Evolutionary conservation across 2,888 invertebrate genomes (phyloP), one percentile per base, ranked within the genome.

Genomic region (Limenitis camilla): DNA sequence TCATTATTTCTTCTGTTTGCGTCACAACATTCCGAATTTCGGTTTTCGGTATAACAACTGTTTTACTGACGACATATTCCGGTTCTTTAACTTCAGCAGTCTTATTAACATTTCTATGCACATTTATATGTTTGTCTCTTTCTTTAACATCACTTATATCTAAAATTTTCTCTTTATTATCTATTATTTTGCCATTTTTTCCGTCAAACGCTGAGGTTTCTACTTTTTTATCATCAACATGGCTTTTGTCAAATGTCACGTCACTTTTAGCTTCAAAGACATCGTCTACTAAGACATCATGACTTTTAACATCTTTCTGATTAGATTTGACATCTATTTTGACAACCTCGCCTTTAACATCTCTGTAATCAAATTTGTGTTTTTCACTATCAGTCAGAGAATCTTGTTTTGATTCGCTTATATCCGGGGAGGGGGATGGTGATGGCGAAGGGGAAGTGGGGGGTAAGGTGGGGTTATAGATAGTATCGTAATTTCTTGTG

Each of bases 401-500:
- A 33, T 41, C 44, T 27, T 28, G 40, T 31, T 41, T 30, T 6
- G 50, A 38, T 19, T 39, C 32, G 32, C 38, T 50, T 19, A 39
- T 46, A 3, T 45, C 44, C 1, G 58, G 58, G 0, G 58, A 58
- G 1, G 56, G 61, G 2, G 60, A 53, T 0, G 59, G 66, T 49
- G 54, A 60, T 43, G 44, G 61, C 11, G 52, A 60, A 7, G 56
- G 63, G 51, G 49, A 58, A 39, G 55, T 58, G 40, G 62, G 59
- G 1, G 52, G 51, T 43, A 56, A 31, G 29, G 71, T 63, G 6
- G 74, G 73, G 43, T 77, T 78, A 61, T 83, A 86, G 2, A 74
- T 66, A 0, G 74, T 61, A 49, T 87, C 87, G 58, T 79, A 81
- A 65, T 86, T 87, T n/a, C 87, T 69, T 0, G 87, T 82, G 0